phyloP scores from a whole-genome alignment of 2,888 invertebrate genomes.

The Dioctria rufipes region DNA sequence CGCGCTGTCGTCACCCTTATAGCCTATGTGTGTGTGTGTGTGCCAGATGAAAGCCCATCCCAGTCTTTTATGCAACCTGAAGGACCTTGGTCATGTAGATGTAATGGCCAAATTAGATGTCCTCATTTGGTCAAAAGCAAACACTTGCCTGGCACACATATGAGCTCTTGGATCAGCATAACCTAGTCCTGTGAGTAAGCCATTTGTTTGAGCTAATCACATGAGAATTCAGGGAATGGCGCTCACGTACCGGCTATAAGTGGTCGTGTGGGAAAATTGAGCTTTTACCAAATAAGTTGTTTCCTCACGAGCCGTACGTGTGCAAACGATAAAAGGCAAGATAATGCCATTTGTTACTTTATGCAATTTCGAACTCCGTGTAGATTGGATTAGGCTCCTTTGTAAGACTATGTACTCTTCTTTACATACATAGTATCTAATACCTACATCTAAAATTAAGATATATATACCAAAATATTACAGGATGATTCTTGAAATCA shows the following conservation, averaged over 20 bases:
- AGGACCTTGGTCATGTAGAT: constrained; percentile 26
- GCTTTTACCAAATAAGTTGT: constrained; percentile 49
- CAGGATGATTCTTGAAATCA: no score
- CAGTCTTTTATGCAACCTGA: background rate
- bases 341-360: background rate
- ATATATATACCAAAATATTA: no score
- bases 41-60: background rate
- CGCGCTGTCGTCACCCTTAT: background rate
- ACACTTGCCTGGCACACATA: constrained; percentile 13
- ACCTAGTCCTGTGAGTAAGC: constrained; percentile 24
- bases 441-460: no score
- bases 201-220: constrained; percentile 37
- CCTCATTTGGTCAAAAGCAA: constrained; percentile 33
- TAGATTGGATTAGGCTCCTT: background rate
- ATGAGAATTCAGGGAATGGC: constrained; percentile 10
- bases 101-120: constrained; percentile 18
- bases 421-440: no score
- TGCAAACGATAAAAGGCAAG: constrained; percentile 5
- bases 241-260: constrained; percentile 39
- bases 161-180: constrained; percentile 11
- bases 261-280: constrained; percentile 50
- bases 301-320: constrained; percentile 45
- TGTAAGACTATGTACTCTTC: no score
- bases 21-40: background rate
- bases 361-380: background rate